Evolutionary conservation across 2,888 invertebrate species (phyloP), one percentile per base, ranked within the genome.

Genomic region (Pasiphila rectangulata): DNA sequence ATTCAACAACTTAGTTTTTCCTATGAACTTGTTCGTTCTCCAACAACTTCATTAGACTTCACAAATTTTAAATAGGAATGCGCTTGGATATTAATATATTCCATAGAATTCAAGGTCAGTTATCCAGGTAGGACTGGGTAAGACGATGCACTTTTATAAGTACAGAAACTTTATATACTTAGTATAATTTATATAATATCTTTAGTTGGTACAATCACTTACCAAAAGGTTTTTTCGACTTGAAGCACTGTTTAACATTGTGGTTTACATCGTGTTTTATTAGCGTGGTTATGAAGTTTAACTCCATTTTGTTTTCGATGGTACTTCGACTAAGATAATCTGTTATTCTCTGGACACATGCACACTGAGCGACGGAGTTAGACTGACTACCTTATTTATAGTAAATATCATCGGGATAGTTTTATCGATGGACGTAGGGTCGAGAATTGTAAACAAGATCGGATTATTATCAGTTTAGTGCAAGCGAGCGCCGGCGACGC

Each of bases 191-290:
- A n/a, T n/a, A n/a, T n/a, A n/a, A n/a, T n/a, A n/a, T n/a, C n/a
- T n/a, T n/a, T n/a, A n/a, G n/a, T n/a, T n/a, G n/a, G 32, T 19
- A 9, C 1, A 17, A 5, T 17, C 17, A 34, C 49, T 49, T 36
- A 90, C 90, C 75, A 54, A 86, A 88, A 23, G 84, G 67, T 54
- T 83, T 88, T 72, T 86, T 89, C n/a, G 79, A 64, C 64, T 87
- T 86, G 63, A 89, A 86, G 67, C 86, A 86, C 81, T 85, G 75
- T 76, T 74, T 84, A 67, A 88, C 80, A 72, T 90, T 89, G 59
- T 86, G 86, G 57, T 90, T 89, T 63, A 87, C 78, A 72, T 89
- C 88, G 59, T 83, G 85, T 73, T 84, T 86, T 47, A 88, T 79
- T 54, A 86, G 72, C 24, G 83, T 80, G 38, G 84, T 72, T 63